Conservation (phyloP, 2,888 invertebrate species). For the Heteromurus nitidus region DNA sequence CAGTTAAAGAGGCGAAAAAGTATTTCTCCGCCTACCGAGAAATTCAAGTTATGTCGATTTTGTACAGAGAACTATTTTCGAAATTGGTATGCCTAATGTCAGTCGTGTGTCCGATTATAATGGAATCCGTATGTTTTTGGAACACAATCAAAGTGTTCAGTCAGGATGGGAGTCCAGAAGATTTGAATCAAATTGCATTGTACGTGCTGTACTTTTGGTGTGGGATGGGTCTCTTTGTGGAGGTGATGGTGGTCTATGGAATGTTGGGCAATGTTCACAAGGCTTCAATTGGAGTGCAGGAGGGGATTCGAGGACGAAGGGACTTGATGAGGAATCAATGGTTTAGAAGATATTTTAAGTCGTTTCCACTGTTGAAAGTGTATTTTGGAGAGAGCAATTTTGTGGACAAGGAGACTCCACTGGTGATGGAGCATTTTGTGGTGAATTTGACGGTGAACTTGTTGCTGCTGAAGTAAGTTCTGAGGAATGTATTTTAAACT, state of each 20-base stretch:
- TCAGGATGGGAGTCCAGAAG: not conserved
- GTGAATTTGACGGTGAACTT: conserved; percentile 32
- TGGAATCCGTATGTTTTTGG: not conserved
- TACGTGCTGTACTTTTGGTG: conserved; percentile 26
- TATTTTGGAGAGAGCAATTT: conserved; percentile 23
- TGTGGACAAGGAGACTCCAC: conserved; percentile 22
- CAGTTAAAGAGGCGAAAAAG: not conserved
- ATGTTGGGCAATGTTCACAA: conserved; percentile 18
- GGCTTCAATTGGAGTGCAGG: not conserved
- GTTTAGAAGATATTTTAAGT: not conserved
- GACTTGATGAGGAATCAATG: conserved; percentile 2
- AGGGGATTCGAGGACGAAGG: not conserved
- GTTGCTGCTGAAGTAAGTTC: not conserved
- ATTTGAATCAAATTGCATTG: not conserved
- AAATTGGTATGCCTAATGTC: not conserved
- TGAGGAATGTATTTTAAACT: too few relatives aligned
- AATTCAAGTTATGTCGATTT: conserved; percentile 5
- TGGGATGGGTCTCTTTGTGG: not conserved
- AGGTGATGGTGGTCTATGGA: not conserved
- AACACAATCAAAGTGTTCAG: not conserved
- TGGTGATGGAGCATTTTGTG: conserved; percentile 10
- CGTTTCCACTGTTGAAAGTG: conserved; percentile 3
- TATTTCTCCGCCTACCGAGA: too few relatives aligned
- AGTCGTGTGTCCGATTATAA: not conserved
- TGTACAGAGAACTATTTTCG: not conserved